Evolutionary conservation across 2,113 vertebrate species (phyloP).

Genomic region (Chiloscyllium plagiosum): DNA sequence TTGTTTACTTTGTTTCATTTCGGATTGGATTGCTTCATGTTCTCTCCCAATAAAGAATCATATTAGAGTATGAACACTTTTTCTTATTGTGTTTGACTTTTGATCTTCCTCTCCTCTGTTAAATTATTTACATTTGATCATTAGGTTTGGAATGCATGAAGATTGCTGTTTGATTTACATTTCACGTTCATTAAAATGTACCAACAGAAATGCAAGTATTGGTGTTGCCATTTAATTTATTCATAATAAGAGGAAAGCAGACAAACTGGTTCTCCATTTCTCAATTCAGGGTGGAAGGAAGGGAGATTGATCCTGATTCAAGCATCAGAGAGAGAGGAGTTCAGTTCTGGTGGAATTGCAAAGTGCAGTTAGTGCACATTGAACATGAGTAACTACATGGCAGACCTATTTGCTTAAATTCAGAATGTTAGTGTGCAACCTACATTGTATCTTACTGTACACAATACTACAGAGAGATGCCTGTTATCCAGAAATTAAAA

Average conservation of each 20-base stretch:
- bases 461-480: background rate
- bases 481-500: background rate
- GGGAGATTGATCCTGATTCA: background rate
- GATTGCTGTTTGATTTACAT: background rate
- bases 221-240: background rate
- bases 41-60: no score
- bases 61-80: no score
- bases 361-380: background rate
- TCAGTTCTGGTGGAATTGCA: background rate
- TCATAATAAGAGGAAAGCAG: background rate
- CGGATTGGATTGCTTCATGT: no score
- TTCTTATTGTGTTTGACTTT: background rate
- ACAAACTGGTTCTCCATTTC: background rate
- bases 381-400: background rate
- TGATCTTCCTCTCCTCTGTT: background rate
- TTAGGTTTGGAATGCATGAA: background rate
- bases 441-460: background rate
- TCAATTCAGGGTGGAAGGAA: background rate
- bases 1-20: no score
- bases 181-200: no score
- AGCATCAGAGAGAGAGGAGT: background rate
- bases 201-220: background rate
- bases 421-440: background rate
- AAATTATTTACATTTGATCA: background rate
- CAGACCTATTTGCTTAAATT: background rate